These are phyloP conservation scores for Hanleya hanleyi DNA, from an alignment of 2,888 invertebrate genomes.

Conservation along the genomic window DNA sequence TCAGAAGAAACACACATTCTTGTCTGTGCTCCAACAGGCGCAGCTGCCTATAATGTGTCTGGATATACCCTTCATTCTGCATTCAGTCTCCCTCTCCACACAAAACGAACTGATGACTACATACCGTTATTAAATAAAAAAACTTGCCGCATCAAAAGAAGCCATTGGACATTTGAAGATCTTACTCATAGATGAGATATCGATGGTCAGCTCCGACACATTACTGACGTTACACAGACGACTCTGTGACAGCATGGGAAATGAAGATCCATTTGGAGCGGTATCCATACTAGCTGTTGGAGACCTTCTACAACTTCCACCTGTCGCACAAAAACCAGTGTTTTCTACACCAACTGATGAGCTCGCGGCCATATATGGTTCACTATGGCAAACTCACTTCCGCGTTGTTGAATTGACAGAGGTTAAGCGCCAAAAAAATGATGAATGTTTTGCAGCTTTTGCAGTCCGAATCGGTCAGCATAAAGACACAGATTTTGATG, in stretches of 20 bases:
- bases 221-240: constrained; percentile 34
- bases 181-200: constrained; percentile 32
- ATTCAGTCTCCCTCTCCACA: constrained; percentile 23
- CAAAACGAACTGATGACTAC: constrained; percentile 28
- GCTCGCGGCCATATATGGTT: constrained; percentile 18
- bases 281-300: constrained; percentile 24
- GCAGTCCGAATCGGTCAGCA: constrained; percentile 13
- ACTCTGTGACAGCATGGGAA: constrained; percentile 31
- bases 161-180: constrained; percentile 23
- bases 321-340: constrained; percentile 13
- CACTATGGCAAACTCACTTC: constrained; percentile 15
- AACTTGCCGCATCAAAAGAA: constrained; percentile 27
- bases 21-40: constrained; percentile 7
- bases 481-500: constrained; percentile 22
- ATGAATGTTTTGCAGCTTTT: constrained; percentile 22
- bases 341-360: constrained; percentile 13
- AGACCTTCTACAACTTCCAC: constrained; percentile 24
- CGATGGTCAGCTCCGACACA: constrained; percentile 34
- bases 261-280: constrained; percentile 33
- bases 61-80: constrained; percentile 15
- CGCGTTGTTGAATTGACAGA: constrained; percentile 12
- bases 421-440: constrained; percentile 32
- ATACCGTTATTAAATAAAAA: constrained; percentile 25
- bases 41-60: constrained; percentile 1
- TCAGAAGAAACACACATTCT: too few species aligned